Percentiles rank a stretch among this genome's conserved stretches.
These are phyloP conservation scores for Tetranychus truncatus DNA, from an alignment of 2,888 invertebrate species.

Conservation along the genomic window DNA sequence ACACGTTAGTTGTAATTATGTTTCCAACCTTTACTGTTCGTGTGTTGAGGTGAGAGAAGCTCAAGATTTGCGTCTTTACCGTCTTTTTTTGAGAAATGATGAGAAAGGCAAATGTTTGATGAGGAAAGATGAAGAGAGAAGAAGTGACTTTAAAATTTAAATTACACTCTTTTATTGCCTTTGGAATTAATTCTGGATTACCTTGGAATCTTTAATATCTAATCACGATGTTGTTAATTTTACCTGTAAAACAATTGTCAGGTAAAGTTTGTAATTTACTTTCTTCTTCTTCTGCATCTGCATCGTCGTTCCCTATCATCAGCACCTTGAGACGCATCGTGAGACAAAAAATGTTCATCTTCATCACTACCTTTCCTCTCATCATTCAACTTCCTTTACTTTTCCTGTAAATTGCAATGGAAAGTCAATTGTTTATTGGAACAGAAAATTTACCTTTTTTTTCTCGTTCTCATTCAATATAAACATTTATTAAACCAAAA, in stretches of 20 bases:
- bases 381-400: neutral
- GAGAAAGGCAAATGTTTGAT: neutral
- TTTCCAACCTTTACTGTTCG: too few species aligned
- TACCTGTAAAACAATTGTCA: neutral
- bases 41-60: too few species aligned
- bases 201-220: neutral
- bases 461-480: too few species aligned
- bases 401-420: neutral
- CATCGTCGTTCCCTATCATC: neutral
- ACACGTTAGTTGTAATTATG: too few species aligned
- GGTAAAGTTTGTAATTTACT: neutral
- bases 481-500: too few species aligned
- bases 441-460: too few species aligned
- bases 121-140: neutral
- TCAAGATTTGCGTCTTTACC: too few species aligned
- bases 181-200: neutral
- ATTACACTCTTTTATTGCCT: neutral
- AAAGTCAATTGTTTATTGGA: neutral
- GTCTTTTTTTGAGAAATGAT: neutral
- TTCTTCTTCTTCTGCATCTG: conserved; percentile 1
- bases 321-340: conserved; percentile 9
- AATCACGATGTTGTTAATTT: neutral
- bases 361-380: neutral
- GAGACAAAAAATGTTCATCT: neutral
- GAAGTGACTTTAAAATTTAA: neutral